phyloP scores from a whole-genome alignment of 2,888 invertebrate species.

The Bhutanitis thaidina region DNA sequence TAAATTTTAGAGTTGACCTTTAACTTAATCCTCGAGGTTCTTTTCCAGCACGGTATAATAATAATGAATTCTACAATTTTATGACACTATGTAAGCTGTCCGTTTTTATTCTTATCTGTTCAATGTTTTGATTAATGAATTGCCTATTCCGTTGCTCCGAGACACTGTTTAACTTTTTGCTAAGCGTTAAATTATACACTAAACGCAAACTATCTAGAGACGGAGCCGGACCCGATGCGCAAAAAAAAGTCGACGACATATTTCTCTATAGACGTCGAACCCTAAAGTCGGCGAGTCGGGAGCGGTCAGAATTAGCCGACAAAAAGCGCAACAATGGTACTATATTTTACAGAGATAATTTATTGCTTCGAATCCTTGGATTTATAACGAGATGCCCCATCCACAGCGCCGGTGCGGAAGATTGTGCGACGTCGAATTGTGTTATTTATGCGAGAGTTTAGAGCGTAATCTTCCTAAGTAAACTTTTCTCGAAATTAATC shows the following conservation, averaged over 20 bases:
- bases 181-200: conserved; percentile 2
- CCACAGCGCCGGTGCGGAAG: conserved; percentile 13
- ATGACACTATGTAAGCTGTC: no score
- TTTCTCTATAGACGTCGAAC: conserved; percentile 16
- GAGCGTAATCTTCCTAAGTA: conserved; percentile 2
- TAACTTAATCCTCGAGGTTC: no score
- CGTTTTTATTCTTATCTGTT: no score
- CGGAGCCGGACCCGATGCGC: not conserved
- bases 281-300: not conserved
- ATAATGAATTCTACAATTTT: no score
- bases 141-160: not conserved
- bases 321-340: conserved; percentile 26
- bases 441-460: conserved; percentile 23
- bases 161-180: conserved; percentile 8
- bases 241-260: conserved; percentile 19
- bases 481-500: not conserved
- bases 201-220: conserved; percentile 12
- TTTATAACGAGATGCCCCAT: conserved; percentile 13
- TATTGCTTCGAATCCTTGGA: conserved; percentile 18
- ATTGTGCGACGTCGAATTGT: conserved; percentile 24
- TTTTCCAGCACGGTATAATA: no score
- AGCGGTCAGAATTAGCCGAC: conserved; percentile 17
- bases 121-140: not conserved
- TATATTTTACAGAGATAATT: conserved; percentile 25
- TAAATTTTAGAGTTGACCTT: no score